Evolutionary conservation across 2,113 vertebrate genomes (phyloP).

Genomic region (Phylloscopus whistleri): DNA sequence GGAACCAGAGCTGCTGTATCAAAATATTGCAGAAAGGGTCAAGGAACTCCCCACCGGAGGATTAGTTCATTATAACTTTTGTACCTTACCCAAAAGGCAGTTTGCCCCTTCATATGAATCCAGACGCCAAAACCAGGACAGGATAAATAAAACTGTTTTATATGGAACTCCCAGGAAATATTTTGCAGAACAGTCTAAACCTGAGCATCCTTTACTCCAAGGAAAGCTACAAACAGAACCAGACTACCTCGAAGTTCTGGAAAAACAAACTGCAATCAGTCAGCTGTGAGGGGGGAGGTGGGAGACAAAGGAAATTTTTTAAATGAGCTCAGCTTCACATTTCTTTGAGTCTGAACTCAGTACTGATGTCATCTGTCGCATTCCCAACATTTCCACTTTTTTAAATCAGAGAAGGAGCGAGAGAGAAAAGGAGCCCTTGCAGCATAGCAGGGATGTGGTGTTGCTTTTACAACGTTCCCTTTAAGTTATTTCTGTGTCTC

Average conservation of each 20-base stretch:
- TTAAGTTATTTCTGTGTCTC: conserved; percentile 69
- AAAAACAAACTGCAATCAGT: conserved; percentile 99
- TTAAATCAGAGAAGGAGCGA: neutral
- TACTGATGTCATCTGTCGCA: neutral
- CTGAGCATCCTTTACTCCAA: conserved; percentile 88
- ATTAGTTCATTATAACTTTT: conserved; percentile 92
- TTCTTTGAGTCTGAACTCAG: conserved; percentile 25
- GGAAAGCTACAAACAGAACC: conserved; percentile 94
- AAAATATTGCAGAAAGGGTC: conserved; percentile 89
- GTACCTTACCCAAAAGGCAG: conserved; percentile 97
- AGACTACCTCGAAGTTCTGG: conserved; percentile 99
- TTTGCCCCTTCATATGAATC: conserved; percentile 88
- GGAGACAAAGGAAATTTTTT: conserved; percentile 22
- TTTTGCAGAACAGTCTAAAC: conserved; percentile 86
- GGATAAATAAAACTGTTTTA: conserved; percentile 92
- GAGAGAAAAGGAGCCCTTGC: conserved; percentile 20
- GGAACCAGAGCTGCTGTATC: conserved; percentile 91
- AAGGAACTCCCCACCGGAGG: conserved; percentile 87
- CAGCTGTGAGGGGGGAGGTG: conserved; percentile 59
- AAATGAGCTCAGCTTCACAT: conserved; percentile 3
- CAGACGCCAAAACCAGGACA: conserved; percentile 89
- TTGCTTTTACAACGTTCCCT: conserved; percentile 29
- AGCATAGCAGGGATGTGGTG: neutral
- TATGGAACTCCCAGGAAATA: conserved; percentile 97
- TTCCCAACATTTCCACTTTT: conserved; percentile 32